Base-by-base conservation (phyloP, 2,888 invertebrate genomes). In the Podotricha telesiphe region DNA sequence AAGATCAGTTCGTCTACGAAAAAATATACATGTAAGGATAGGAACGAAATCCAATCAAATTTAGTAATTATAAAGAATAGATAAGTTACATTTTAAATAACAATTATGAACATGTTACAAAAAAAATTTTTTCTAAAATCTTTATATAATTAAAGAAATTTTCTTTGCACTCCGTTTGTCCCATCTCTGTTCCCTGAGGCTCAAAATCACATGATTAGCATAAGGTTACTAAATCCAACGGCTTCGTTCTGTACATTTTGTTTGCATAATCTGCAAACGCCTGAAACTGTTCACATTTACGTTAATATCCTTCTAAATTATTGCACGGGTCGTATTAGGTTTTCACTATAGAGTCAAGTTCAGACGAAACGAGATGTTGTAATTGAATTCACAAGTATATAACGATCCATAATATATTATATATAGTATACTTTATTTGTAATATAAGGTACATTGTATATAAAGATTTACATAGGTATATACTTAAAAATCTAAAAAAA, bases 171-270 rank as follows among this genome's bases (percentile, higher is more conserved):
- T 17, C 10, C 11, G 6, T 45, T 45, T 6, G 19, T 28, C 11
- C 4, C 22, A 2, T 22, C n/a, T 17, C 10, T 45, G 17, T 22
- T n/a, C n/a, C n/a, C n/a, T n/a, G n/a, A 58, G 17, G 45, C 53
- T 8, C 45, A 65, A 69, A 65, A 42, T 55, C 56, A 47, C 40
- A 58, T 50, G 65, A 71, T 71, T 69, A 68, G 51, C 72, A 70
- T 70, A 70, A 69, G 66, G 73, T 70, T 63, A 69, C 61, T 62
- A 71, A 71, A 73, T 73, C 71, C 67, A 50, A 58, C 59, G 69
- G 65, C 47, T 71, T 69, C 19, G 55, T 61, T 72, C 40, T 63
- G 67, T 65, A 70, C 72, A 70, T 68, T 70, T 69, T 70, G 68
- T 72, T 70, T 69, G 72, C 67, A 72, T 72, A 72, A 72, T 64